Percentiles rank a stretch among this genome's conserved stretches.
Conservation (phyloP, 2,888 invertebrate species). For the Sesia bembeciformis region DNA sequence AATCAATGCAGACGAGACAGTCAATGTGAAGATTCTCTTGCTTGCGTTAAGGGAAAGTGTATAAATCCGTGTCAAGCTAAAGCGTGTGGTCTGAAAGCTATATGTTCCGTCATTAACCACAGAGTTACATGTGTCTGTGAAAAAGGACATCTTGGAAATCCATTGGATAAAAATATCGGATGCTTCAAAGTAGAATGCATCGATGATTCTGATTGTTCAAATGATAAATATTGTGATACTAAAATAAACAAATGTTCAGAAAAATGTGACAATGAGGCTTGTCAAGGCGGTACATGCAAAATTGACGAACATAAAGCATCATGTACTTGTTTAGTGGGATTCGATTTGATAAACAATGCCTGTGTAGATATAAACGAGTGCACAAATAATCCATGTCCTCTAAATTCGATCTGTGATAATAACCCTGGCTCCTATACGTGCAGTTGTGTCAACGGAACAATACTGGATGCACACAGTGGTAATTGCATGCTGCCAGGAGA, state of each 20-base stretch:
- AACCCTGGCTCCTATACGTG: conserved; percentile 85
- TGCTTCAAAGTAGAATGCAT: conserved; percentile 93
- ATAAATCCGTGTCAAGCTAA: conserved; percentile 84
- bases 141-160: conserved; percentile 87
- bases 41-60: conserved; percentile 85
- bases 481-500: conserved; percentile 90
- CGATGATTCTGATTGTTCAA: conserved; percentile 82
- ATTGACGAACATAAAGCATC: conserved; percentile 80
- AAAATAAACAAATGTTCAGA: conserved; percentile 87
- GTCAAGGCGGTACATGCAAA: conserved; percentile 87
- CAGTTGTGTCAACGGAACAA: conserved; percentile 83
- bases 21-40: conserved; percentile 84
- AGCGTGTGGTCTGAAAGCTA: conserved; percentile 84
- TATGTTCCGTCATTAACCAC: conserved; percentile 84
- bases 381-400: conserved; percentile 82
- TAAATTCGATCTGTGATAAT: conserved; percentile 85
- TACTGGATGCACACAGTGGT: conserved; percentile 81
- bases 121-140: conserved; percentile 84
- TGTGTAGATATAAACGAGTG: conserved; percentile 92
- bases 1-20: conserved; percentile 83
- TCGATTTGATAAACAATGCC: conserved; percentile 75
- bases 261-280: conserved; percentile 85
- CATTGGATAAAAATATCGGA: conserved; percentile 82
- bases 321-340: conserved; percentile 86
- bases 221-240: conserved; percentile 83